Evolutionary conservation across 2,797 vertebrate species (phyloP).

Genomic region (Pampus argenteus): DNA sequence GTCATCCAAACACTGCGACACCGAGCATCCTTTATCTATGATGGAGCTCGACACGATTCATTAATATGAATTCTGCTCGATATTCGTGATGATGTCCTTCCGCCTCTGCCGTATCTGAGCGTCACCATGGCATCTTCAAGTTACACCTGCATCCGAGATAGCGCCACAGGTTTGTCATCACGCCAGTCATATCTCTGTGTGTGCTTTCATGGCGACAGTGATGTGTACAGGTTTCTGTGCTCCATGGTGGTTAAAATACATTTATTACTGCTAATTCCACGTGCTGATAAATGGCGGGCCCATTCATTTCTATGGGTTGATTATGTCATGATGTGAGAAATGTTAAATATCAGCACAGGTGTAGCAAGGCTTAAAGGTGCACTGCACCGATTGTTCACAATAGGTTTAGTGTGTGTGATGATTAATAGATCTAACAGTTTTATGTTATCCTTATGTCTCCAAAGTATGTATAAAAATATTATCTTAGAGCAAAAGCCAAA

Average conservation of each 20-base stretch:
- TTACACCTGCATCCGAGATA: constrained; percentile 60
- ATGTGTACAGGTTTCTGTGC: not conserved
- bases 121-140: constrained; percentile 68
- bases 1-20: constrained; percentile 31
- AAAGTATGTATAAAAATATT: not conserved
- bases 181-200: not conserved
- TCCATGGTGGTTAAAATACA: too few species aligned
- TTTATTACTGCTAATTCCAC: not conserved
- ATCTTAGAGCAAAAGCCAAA: not conserved
- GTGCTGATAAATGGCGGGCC: too few species aligned
- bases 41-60: not conserved
- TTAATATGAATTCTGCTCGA: not conserved
- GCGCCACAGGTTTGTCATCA: constrained; percentile 68
- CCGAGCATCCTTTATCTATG: not conserved
- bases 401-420: not conserved
- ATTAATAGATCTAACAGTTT: too few species aligned
- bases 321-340: not conserved
- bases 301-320: not conserved
- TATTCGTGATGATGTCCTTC: not conserved
- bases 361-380: not conserved
- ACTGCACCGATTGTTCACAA: not conserved
- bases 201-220: not conserved
- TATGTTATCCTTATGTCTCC: too few species aligned
- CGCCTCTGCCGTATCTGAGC: not conserved
- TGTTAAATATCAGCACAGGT: not conserved